Evolutionary conservation across 2,888 invertebrate genomes (phyloP).

Genomic region (Sturmia bella): DNA sequence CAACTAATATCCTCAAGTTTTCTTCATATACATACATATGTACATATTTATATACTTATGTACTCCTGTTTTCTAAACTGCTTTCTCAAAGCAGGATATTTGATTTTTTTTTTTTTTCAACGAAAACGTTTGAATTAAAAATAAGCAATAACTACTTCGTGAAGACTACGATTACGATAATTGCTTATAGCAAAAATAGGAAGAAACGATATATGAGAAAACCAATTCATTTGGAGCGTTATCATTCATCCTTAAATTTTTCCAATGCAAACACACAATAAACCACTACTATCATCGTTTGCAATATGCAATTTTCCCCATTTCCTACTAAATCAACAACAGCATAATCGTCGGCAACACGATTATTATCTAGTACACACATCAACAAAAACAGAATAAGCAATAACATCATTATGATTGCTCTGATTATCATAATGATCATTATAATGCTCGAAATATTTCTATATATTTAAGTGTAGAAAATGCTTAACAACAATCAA

Average conservation of each 20-base stretch:
- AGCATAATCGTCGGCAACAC: slow-evolving; percentile 27
- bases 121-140: not conserved
- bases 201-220: not conserved
- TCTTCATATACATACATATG: no score
- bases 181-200: slow-evolving; percentile 17
- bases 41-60: no score
- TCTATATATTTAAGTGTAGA: slow-evolving; percentile 39
- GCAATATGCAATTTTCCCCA: slow-evolving; percentile 37
- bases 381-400: slow-evolving; percentile 13
- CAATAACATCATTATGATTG: slow-evolving; percentile 24
- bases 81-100: slow-evolving; percentile 15
- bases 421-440: slow-evolving; percentile 2
- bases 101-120: not conserved
- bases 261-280: slow-evolving; percentile 18
- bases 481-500: slow-evolving; percentile 53
- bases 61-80: not conserved
- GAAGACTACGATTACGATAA: slow-evolving; percentile 34
- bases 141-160: slow-evolving; percentile 11
- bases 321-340: slow-evolving; percentile 31
- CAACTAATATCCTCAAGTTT: no score
- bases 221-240: slow-evolving; percentile 14
- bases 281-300: slow-evolving; percentile 27
- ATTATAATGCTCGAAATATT: slow-evolving; percentile 48
- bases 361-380: slow-evolving; percentile 21
- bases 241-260: slow-evolving; percentile 34